phyloP scores from a whole-genome alignment of 2,113 vertebrate genomes.

The Urocolius indicus region DNA sequence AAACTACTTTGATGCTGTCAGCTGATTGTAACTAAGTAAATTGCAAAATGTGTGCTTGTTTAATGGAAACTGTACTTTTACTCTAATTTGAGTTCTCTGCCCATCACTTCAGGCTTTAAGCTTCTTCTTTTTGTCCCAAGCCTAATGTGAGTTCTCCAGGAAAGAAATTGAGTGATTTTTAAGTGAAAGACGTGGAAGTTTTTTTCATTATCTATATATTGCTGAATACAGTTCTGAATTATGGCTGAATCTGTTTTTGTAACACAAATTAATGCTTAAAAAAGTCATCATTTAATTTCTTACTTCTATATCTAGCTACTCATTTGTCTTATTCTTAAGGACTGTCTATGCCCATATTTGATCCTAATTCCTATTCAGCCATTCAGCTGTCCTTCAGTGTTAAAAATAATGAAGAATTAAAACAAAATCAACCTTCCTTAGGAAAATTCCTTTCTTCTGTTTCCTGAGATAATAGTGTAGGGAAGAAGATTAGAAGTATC shows the following conservation, averaged over 20 bases:
- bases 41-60: background rate
- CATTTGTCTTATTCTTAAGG: background rate
- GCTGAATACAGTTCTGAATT: background rate
- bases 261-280: background rate
- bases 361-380: background rate
- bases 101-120: background rate
- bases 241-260: background rate
- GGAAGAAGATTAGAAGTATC: background rate
- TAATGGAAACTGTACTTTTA: background rate
- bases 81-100: background rate
- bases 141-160: background rate
- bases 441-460: background rate
- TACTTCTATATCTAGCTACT: background rate
- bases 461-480: background rate
- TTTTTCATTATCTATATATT: background rate
- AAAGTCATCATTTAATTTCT: background rate
- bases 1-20: background rate
- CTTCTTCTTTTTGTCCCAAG: background rate
- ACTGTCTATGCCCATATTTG: background rate
- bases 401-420: background rate
- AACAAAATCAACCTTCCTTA: background rate
- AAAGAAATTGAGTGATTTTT: background rate
- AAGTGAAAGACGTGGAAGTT: background rate
- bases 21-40: background rate
- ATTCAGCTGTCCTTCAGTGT: background rate